Percentiles rank a stretch among this genome's conserved stretches.
These are phyloP conservation scores for Sminthurides bifidus DNA, from an alignment of 1,140 invertebrate species.

Conservation along the genomic window DNA sequence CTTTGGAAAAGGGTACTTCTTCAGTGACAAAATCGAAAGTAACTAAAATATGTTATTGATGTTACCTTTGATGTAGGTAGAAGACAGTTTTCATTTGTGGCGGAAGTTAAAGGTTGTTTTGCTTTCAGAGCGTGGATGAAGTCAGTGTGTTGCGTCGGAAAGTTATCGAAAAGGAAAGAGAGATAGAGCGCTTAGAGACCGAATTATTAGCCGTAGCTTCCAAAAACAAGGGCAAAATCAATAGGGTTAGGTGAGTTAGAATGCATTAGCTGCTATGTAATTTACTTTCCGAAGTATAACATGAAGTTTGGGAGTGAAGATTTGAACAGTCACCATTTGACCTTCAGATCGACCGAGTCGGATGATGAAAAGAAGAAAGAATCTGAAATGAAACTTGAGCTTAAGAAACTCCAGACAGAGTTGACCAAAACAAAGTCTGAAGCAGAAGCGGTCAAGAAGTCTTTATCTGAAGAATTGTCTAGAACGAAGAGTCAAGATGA, in stretches of 20 bases:
- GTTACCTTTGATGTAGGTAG: neutral
- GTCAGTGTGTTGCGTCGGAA: conserved; percentile 57
- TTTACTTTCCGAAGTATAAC: too few species aligned
- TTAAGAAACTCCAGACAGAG: conserved; percentile 39
- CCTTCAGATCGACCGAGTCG: conserved; percentile 45
- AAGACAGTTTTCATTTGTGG: neutral
- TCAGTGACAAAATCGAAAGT: conserved; percentile 32
- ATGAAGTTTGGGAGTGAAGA: too few species aligned
- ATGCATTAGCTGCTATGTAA: too few species aligned
- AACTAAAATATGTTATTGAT: neutral
- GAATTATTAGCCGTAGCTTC: conserved; percentile 51
- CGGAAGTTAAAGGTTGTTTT: neutral
- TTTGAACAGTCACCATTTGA: conserved; percentile 19
- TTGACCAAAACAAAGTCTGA: conserved; percentile 29
- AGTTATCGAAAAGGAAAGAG: conserved; percentile 68
- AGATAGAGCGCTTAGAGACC: conserved; percentile 59
- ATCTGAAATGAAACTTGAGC: conserved; percentile 41
- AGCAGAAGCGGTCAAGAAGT: conserved; percentile 24
- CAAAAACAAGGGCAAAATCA: conserved; percentile 46
- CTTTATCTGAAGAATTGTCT: conserved; percentile 23
- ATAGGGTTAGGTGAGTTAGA: conserved; percentile 13
- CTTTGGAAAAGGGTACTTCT: conserved; percentile 14
- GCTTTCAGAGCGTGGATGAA: conserved; percentile 46
- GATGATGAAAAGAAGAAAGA: conserved; percentile 41
- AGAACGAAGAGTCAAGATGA: conserved; percentile 43